These are phyloP conservation scores for Yoshiicerus persimilis DNA, from an alignment of 1,140 invertebrate genomes.

Conservation along the genomic window DNA sequence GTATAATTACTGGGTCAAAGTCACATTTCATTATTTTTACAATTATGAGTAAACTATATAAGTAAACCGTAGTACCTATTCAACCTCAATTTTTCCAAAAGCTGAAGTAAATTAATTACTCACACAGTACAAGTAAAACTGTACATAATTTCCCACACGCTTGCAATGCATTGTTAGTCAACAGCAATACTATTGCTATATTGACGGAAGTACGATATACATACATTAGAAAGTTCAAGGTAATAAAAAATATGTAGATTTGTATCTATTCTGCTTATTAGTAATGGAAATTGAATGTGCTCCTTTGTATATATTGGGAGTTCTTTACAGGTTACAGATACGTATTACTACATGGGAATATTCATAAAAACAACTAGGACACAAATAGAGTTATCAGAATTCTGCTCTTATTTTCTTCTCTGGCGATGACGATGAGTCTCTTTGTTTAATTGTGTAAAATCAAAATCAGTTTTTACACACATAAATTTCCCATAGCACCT, in stretches of 20 bases:
- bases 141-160: not conserved
- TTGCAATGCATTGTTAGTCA: not conserved
- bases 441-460: not conserved
- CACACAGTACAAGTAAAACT: not conserved
- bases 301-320: not conserved
- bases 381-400: not conserved
- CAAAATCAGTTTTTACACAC: not conserved
- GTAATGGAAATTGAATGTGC: not conserved
- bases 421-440: not conserved
- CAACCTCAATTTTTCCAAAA: not conserved
- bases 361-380: not conserved
- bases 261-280: not conserved
- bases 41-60: not conserved
- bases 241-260: not conserved
- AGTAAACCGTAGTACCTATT: not conserved
- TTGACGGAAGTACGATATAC: not conserved
- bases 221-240: slow-evolving; percentile 8
- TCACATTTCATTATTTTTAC: not conserved
- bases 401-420: not conserved
- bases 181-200: not conserved
- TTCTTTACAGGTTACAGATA: not conserved
- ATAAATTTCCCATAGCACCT: not conserved
- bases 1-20: not conserved
- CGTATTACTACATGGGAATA: not conserved
- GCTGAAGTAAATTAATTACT: not conserved